Percentiles rank a stretch among this genome's conserved stretches.
Evolutionary conservation across 2,888 invertebrate genomes (phyloP).

Genomic region (Chorisops tibialis): DNA sequence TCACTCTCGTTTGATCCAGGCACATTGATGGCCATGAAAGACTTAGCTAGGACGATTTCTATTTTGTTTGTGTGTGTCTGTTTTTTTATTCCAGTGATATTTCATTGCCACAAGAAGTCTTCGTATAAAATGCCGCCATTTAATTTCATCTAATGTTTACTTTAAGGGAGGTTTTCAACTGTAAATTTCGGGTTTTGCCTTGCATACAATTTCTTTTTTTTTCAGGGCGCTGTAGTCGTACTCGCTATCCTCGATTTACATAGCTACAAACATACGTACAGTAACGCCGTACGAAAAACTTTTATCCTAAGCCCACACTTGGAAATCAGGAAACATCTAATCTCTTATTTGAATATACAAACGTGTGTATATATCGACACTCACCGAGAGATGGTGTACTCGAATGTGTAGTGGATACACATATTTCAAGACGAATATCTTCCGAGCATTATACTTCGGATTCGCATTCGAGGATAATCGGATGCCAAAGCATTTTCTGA

Average conservation of each 20-base stretch:
- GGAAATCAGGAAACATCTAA: not conserved
- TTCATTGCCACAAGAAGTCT: constrained; percentile 2
- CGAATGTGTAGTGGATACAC: not conserved
- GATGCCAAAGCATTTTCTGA: constrained; percentile 31
- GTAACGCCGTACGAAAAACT: not conserved
- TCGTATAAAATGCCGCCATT: constrained; percentile 25
- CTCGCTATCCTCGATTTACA: not conserved
- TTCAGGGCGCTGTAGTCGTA: no score
- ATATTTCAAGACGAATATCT: not conserved
- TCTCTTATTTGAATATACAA: constrained; percentile 12
- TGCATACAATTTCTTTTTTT: not conserved
- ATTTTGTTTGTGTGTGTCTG: no score
- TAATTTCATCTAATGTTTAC: constrained; percentile 32
- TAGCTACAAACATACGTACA: not conserved
- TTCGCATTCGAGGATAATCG: constrained; percentile 29
- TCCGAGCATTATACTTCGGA: constrained; percentile 20
- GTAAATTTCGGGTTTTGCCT: constrained; percentile 11
- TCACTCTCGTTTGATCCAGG: constrained; percentile 21
- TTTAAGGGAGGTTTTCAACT: constrained; percentile 28
- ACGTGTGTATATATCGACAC: not conserved
- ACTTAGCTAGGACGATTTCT: constrained; percentile 4
- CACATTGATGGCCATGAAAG: not conserved
- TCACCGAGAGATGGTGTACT: not conserved
- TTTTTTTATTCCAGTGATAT: not conserved
- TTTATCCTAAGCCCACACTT: not conserved